Conservation (phyloP, 2,113 vertebrate species). For the Nothoprocta pentlandii region DNA sequence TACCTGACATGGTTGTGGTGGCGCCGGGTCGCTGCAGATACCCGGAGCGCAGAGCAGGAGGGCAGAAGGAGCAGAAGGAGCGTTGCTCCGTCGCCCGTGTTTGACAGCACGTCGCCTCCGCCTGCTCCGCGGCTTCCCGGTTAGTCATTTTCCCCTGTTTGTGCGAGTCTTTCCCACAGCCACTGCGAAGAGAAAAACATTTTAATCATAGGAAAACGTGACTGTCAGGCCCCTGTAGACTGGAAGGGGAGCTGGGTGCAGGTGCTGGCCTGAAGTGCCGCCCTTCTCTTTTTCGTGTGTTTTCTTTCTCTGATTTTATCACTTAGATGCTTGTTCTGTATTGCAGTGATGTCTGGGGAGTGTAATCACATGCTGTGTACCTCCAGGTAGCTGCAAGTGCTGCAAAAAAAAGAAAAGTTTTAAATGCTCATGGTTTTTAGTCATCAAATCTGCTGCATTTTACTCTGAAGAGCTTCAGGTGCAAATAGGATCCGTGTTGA, state of each 20-base stretch:
- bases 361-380: no score
- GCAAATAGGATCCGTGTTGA: not conserved
- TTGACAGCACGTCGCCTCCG: not conserved
- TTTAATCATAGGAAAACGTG: slow-evolving; percentile 3
- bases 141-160: slow-evolving; percentile 52
- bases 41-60: not conserved
- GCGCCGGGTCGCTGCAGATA: not conserved
- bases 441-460: not conserved
- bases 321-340: not conserved
- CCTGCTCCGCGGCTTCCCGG: not conserved
- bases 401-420: not conserved
- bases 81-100: not conserved
- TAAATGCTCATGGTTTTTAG: not conserved
- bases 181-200: slow-evolving; percentile 1
- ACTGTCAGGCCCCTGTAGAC: not conserved
- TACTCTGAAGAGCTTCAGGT: not conserved
- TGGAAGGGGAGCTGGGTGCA: not conserved
- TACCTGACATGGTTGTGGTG: not conserved
- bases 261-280: not conserved
- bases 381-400: not conserved
- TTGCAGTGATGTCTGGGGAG: not conserved
- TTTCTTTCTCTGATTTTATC: not conserved
- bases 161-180: slow-evolving; percentile 24
- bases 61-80: not conserved
- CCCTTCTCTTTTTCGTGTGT: not conserved